Conservation (phyloP, 2,797 vertebrate species). For the Vespertilio murinus region DNA sequence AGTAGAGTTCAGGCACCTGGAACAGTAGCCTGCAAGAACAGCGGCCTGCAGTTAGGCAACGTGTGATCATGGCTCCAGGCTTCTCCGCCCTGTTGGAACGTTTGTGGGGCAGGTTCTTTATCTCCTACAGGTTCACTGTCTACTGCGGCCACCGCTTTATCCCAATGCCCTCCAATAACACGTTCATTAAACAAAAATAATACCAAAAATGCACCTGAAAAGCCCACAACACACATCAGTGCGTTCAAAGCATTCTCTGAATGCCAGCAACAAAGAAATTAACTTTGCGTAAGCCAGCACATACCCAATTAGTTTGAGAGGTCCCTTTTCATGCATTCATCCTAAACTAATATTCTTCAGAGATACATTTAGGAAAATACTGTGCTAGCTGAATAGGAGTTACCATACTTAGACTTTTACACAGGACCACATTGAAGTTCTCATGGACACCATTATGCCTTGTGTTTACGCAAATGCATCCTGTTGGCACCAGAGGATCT, state of each 20-base stretch:
- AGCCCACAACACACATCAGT: background rate
- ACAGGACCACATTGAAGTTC: background rate
- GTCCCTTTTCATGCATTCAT: background rate
- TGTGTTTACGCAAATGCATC: background rate
- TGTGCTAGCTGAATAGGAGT: background rate
- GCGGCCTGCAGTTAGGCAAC: rapidly evolving
- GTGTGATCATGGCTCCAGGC: rapidly evolving
- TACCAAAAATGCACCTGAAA: background rate
- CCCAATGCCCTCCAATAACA: no score
- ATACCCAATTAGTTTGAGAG: background rate
- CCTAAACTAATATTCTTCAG: background rate
- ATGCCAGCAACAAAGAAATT: background rate
- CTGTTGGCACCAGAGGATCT: rapidly evolving
- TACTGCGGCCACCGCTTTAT: rapidly evolving
- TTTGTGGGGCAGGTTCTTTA: rapidly evolving
- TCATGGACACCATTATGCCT: rapidly evolving
- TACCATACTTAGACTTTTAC: background rate
- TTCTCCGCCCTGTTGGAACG: rapidly evolving
- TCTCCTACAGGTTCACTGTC: background rate
- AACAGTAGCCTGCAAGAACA: background rate
- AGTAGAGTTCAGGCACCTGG: no score
- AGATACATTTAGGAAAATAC: background rate
- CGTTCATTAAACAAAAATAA: background rate
- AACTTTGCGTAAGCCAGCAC: background rate
- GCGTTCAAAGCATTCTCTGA: background rate